A percentile compares a stretch with the other conserved stretches of the same genome.
phyloP scores from a whole-genome alignment of 2,797 vertebrate species.

The Mormyrus proboscirostris region DNA sequence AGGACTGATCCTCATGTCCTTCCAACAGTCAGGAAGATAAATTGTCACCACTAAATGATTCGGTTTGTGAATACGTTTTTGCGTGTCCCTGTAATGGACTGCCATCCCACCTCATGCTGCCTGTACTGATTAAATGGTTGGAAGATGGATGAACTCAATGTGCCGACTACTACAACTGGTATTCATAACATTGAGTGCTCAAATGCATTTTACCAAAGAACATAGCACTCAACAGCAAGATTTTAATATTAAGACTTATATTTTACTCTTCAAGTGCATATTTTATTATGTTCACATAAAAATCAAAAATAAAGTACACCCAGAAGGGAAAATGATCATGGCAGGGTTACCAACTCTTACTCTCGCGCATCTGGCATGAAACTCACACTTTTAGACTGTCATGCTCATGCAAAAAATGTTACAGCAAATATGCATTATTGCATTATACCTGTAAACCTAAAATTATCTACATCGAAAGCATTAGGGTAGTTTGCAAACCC shows the following conservation, averaged over 20 bases:
- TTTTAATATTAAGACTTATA: neutral
- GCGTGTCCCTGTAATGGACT: neutral
- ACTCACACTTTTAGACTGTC: neutral
- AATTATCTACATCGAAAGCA: neutral
- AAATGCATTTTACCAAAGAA: neutral
- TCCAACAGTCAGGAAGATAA: neutral
- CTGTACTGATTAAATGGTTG: neutral
- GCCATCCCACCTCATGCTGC: neutral
- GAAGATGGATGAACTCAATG: neutral
- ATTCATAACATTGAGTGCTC: neutral
- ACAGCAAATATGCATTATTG: neutral
- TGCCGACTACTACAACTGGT: neutral
- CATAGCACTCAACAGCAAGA: neutral
- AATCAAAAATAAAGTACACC: neutral
- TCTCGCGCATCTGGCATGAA: neutral
- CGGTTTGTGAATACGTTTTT: neutral
- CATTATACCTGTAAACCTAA: neutral
- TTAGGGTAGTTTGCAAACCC: neutral
- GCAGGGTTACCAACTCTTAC: neutral
- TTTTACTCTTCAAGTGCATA: neutral
- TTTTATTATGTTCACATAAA: neutral
- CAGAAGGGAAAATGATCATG: neutral
- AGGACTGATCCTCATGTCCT: neutral
- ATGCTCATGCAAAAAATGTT: neutral
- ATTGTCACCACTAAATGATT: neutral